These are phyloP conservation scores for Falco cherrug DNA, from an alignment of 2,797 vertebrate genomes.

Conservation along the genomic window DNA sequence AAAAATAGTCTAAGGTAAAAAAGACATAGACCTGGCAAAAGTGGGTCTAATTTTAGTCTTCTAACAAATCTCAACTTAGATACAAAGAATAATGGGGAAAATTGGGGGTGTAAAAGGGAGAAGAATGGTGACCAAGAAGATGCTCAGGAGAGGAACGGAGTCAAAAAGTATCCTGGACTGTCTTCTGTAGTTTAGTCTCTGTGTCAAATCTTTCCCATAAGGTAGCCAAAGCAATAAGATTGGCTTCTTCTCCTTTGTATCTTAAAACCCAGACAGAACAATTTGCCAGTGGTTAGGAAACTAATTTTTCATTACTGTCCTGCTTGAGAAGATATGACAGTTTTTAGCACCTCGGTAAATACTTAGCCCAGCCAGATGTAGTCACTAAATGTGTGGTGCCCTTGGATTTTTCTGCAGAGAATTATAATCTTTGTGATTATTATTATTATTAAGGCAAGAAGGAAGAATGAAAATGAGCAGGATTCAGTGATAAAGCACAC, in stretches of 20 bases:
- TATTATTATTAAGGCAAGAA: not conserved
- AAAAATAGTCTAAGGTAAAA: not conserved
- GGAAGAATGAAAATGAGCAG: not conserved
- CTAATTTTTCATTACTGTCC: not conserved
- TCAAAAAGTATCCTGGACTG: not conserved
- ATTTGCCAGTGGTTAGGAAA: not conserved
- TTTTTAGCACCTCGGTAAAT: not conserved
- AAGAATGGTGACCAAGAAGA: not conserved
- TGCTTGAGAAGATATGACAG: not conserved
- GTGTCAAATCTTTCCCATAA: not conserved
- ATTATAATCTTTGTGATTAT: not conserved
- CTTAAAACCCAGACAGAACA: not conserved
- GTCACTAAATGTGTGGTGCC: not conserved
- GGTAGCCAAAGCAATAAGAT: not conserved
- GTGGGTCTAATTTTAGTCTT: not conserved
- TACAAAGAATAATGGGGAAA: not conserved
- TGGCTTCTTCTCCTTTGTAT: not conserved
- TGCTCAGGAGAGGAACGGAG: not conserved
- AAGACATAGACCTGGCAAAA: not conserved
- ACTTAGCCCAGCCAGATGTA: not conserved
- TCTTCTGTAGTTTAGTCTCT: not conserved
- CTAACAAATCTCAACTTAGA: not conserved
- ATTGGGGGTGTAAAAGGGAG: not conserved
- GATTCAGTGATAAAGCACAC: not conserved
- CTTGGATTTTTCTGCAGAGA: not conserved